Base-by-base conservation (phyloP, 2,113 vertebrate genomes). In the Rynchops niger region DNA sequence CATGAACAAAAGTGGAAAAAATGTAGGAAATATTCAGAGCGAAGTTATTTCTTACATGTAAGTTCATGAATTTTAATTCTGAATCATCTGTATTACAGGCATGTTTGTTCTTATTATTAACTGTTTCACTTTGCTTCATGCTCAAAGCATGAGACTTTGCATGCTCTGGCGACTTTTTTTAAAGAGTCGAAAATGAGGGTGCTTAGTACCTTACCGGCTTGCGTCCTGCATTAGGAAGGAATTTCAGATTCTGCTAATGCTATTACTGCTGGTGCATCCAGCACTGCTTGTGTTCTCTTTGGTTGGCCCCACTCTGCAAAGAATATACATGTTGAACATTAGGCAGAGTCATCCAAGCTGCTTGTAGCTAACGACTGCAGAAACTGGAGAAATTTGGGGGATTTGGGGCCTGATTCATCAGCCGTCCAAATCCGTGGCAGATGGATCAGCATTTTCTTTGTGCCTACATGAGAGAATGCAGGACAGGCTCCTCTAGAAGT, bases 161-260 rank as follows among this genome's bases (percentile, higher is more conserved):
- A n/a, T 70, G 29, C 9, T 83, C 55, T 36, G 21, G 10, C 0
- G 1, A 38, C 13, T 86, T 58, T 15, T 47, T 45, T 5, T 2
- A 20, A 53, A 67, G 88, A 81, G 59, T 71, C 1, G 4, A 79
- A 89, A 82, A 9, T 2, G 18, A 50, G 25, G 14, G 18, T 76
- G 43, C 52, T 74, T 78, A 76, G 23, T 88, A 69, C 32, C 25
- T 74, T 59, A 61, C 27, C 0, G 11, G 43, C 23, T 49, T 79
- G 56, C 7, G 1, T 67, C 34, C 67, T 82, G 32, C 43, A 29
- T 91, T 79, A 82, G 82, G 84, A 96, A 97, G 95, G 96, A 91
- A 96, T 97, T 98, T 96, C 94, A 97, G 85, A 96, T 95, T 93
- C 82, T 98, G 97, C 94, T 88, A 73, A 95, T 97, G 90, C 76